Conservation (phyloP, 2,113 vertebrate species). For the Melanotaenia duboulayi region DNA sequence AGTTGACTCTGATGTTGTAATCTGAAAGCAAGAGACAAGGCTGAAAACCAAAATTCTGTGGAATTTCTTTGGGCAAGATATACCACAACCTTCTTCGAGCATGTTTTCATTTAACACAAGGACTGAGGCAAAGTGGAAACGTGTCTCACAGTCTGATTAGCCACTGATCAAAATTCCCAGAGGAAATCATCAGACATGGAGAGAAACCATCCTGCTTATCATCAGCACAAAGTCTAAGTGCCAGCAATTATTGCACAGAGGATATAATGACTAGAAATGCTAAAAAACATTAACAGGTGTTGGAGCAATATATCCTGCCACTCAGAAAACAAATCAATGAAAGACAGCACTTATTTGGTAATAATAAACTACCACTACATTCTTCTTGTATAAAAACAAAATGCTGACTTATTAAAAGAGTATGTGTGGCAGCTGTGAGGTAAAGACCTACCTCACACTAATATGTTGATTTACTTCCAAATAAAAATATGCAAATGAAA, state of each 20-base stretch:
- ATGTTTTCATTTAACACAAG: neutral
- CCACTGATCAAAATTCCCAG: neutral
- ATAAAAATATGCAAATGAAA: neutral
- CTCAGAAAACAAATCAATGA: neutral
- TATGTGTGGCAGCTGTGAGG: neutral
- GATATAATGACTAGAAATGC: neutral
- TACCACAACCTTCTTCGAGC: no score
- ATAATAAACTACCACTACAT: neutral
- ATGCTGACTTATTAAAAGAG: neutral
- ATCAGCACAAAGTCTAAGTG: neutral
- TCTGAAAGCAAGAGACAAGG: neutral
- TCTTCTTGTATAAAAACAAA: neutral
- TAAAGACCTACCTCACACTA: neutral
- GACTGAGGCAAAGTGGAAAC: no score
- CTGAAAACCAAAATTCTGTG: neutral
- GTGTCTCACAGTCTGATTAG: neutral
- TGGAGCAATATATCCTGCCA: neutral
- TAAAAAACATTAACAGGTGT: neutral
- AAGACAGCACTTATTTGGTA: neutral
- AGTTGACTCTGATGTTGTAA: neutral
- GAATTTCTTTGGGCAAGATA: neutral
- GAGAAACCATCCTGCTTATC: neutral
- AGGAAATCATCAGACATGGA: neutral
- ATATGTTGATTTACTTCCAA: neutral
- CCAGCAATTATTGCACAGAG: neutral